Percentiles rank a stretch among this genome's conserved stretches.
Conservation (phyloP, 2,797 vertebrate species). For the Dicrostonyx torquatus region DNA sequence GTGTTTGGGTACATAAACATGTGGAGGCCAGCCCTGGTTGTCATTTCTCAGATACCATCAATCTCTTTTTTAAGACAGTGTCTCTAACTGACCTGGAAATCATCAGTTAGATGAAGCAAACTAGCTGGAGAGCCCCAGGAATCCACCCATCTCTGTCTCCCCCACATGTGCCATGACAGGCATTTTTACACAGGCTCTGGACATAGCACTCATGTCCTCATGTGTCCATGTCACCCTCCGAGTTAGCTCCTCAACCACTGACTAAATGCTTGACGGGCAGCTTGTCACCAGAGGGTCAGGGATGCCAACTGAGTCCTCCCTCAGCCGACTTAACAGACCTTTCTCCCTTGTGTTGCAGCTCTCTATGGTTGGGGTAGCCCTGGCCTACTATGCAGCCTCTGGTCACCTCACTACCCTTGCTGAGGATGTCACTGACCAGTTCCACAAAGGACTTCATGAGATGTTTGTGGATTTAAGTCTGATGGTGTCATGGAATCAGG, state of each 20-base stretch:
- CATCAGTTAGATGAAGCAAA: background rate
- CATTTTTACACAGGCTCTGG: background rate
- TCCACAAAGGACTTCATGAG: constrained; percentile 82
- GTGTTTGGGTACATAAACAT: background rate
- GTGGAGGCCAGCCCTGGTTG: background rate
- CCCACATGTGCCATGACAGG: background rate
- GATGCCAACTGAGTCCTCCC: too few relatives aligned
- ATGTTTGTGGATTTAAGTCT: constrained; percentile 82
- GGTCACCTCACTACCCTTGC: constrained; percentile 79
- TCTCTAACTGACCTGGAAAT: background rate
- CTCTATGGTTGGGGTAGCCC: constrained; percentile 68
- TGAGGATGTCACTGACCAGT: constrained; percentile 78
- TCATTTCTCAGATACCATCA: background rate
- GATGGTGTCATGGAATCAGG: constrained; percentile 86
- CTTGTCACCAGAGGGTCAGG: fast-evolving
- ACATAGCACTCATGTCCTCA: background rate
- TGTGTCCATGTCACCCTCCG: background rate
- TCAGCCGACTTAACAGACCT: fast-evolving
- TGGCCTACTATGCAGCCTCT: constrained; percentile 81
- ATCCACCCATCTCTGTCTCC: background rate
- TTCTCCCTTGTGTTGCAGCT: constrained; percentile 77
- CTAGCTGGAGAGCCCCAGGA: background rate
- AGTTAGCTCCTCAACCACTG: background rate
- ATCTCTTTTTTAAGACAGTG: background rate
- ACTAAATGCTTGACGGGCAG: background rate